These are phyloP conservation scores for Theristus sp. DNA, from an alignment of 2,888 invertebrate genomes.

Conservation along the genomic window DNA sequence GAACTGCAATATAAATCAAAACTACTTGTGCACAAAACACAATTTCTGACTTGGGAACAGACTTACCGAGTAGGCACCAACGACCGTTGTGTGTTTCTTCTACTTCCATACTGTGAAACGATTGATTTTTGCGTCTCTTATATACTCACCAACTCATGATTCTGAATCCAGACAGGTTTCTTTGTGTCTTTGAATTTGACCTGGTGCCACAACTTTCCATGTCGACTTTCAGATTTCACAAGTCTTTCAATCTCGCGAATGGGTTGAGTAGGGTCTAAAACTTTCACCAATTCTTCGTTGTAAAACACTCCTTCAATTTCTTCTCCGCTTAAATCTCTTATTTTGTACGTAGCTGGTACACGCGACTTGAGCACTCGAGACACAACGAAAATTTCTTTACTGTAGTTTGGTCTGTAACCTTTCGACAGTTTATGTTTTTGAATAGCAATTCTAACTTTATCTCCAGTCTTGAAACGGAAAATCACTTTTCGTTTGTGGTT, in stretches of 20 bases:
- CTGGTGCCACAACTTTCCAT: not conserved
- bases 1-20: not conserved
- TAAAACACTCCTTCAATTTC: constrained; percentile 2
- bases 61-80: not conserved
- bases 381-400: not conserved
- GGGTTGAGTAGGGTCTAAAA: not conserved
- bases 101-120: not conserved
- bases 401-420: constrained; percentile 3
- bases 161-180: not conserved
- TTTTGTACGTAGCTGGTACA: not conserved
- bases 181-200: not conserved
- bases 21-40: not conserved
- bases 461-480: not conserved
- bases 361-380: not conserved
- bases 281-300: not conserved
- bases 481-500: not conserved
- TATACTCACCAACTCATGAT: not conserved
- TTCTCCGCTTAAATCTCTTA: not conserved
- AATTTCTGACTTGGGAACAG: not conserved
- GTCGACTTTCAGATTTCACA: not conserved
- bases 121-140: not conserved
- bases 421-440: not conserved
- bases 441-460: constrained; percentile 1
- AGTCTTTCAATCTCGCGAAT: not conserved
- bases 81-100: not conserved